Base-by-base conservation (phyloP, 2,888 invertebrate species). In the Microctonus aethiopoides region DNA sequence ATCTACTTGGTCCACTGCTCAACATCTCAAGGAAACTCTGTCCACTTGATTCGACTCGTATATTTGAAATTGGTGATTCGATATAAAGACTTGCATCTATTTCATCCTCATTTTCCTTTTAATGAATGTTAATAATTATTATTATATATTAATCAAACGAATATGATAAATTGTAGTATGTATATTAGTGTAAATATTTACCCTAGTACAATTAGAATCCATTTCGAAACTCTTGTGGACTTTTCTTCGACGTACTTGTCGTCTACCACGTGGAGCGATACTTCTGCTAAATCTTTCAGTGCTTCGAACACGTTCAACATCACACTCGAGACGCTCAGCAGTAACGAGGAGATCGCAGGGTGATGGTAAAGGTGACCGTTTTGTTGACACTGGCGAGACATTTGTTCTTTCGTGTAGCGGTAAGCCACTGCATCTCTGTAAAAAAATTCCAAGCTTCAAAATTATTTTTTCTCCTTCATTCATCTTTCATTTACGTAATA, bases 201-300 rank as follows among this genome's bases (percentile, higher is more conserved):
- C 84, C 79, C 86, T 86, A 75, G 83, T 81, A 20, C 83, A 80
- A 72, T 69, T 81, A 54, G 74, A 77, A 69, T 86, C 84, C 13
- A 70, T 56, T 46, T 82, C 81, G 0, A 75, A 69, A 5, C 74
- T 72, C 63, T 76, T 81, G 69, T 85, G 83, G 11, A 86, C 78
- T 61, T 75, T 79, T 72, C 78, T 78, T 34, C 83, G 79, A 54
- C 83, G 80, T n/a, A 81, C 82, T 57, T 82, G 81, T 61, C 87
- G 86, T 67, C 90, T 89, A 22, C 89, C 90, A 59, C 90, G 89
- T 3, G 90, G 89, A 13, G 89, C 89, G 13, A 91, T 87, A 2
- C 91, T 89, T 73, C 91, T 88, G 76, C 92, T 89, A 83, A 92
- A 90, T 64, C 92, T 87, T 81, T 92, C 92, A 78, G 89, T 90